Base-by-base conservation (phyloP, 2,113 vertebrate species). In the Gambusia affinis region DNA sequence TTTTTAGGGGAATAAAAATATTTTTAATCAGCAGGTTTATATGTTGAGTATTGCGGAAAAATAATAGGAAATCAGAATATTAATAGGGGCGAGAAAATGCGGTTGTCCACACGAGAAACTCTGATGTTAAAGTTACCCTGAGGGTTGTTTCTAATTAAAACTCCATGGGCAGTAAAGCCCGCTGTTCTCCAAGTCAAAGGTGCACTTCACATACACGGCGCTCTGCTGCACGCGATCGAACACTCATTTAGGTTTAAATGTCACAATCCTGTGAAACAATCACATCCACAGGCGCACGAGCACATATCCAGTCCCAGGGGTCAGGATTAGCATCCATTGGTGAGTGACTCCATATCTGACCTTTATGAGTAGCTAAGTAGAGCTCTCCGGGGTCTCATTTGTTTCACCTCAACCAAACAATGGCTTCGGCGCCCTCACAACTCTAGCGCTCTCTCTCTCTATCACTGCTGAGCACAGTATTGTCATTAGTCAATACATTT, bases 361-460 rank as follows among this genome's bases (percentile, higher is more conserved):
- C 93, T 94, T 94, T 93, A 90, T 83, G 83, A 89, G 86, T 72
- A 67, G 80, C 80, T 88, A 89, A 92, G 90, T 85, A 81, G 72
- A 75, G 65, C 83, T 92, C 92, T 92, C 92, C 70, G 66, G 90
- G 91, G 91, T 86, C 91, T 92, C 88, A 88, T 93, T 90, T 92
- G 90, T 86, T 82, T 91, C 89, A 86, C 82, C 83, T 88, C 79
- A 81, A 37, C 85, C 44, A 22, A 87, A 87, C 85, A 84, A 73
- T 76, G 73, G 73, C 63, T 76, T 75, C 75, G 67, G n/a, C 72
- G 75, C 64, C 39, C 75, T 67, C 73, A 65, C 68, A 4, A 80
- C 82, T 72, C 77, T 17, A 73, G 76, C 39, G 39, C 33, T 63
- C 72, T 67, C 70, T 70, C n/a, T 44, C 31, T 64, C 70, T 70